phyloP scores from a whole-genome alignment of 1,140 invertebrate genomes.

The Drosophila arawakana region DNA sequence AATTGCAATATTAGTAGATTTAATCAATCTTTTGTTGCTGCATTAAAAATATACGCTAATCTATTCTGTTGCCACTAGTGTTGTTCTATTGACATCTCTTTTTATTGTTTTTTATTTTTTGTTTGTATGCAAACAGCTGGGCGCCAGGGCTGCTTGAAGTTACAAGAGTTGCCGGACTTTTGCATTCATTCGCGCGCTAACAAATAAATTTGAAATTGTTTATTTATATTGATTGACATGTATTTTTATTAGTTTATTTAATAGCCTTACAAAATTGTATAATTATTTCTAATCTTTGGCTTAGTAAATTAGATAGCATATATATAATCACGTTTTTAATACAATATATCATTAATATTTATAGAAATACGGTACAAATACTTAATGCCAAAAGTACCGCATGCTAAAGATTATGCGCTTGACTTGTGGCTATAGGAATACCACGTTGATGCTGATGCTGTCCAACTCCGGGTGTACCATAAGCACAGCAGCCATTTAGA shows the following conservation, averaged over 20 bases:
- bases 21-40: constrained; percentile 58
- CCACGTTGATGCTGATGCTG: constrained; percentile 68
- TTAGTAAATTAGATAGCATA: constrained; percentile 51
- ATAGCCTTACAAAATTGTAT: constrained; percentile 34
- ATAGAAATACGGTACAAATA: constrained; percentile 2
- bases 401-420: constrained; percentile 54
- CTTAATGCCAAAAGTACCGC: constrained; percentile 7
- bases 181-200: background rate
- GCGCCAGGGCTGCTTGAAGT: constrained; percentile 19
- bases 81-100: constrained; percentile 9
- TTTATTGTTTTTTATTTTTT: constrained; percentile 25
- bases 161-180: constrained; percentile 14
- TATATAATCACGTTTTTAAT: constrained; percentile 71
- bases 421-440: constrained; percentile 56
- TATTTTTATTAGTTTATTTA: constrained; percentile 47
- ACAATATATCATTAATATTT: constrained; percentile 46
- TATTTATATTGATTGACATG: constrained; percentile 8
- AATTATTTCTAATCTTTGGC: constrained; percentile 68
- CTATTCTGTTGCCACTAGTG: constrained; percentile 39
- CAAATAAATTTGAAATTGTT: constrained; percentile 15
- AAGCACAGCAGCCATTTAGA: constrained; percentile 51
- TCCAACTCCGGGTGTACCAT: constrained; percentile 44
- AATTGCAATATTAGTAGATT: constrained; percentile 52
- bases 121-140: constrained; percentile 31
- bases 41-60: constrained; percentile 28